Conservation (phyloP, 2,113 vertebrate species). For the Seriola quinqueradiata region DNA sequence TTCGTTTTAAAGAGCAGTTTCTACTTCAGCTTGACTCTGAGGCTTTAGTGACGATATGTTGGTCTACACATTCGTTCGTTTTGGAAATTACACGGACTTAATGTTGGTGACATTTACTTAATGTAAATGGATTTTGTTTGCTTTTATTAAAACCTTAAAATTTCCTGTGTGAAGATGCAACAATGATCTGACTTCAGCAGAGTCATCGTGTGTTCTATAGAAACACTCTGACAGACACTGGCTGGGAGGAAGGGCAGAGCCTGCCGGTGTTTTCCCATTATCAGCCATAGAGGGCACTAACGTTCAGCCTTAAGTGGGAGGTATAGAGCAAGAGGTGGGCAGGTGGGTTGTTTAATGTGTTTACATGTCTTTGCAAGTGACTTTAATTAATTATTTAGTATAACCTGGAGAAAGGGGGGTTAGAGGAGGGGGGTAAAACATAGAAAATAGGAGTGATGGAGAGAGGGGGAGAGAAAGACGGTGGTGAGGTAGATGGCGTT, state of each 20-base stretch:
- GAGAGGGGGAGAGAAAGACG: not conserved
- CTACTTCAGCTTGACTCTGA: not conserved
- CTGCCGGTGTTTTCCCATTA: not conserved
- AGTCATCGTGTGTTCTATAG: no score
- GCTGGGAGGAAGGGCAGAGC: not conserved
- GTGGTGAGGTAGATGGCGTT: not conserved
- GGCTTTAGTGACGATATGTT: not conserved
- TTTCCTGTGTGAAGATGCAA: not conserved
- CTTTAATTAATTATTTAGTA: not conserved
- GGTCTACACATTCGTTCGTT: not conserved
- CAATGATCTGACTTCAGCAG: not conserved
- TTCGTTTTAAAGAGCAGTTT: not conserved
- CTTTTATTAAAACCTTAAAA: not conserved
- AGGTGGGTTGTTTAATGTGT: not conserved
- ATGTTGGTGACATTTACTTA: not conserved
- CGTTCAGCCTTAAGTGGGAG: conserved; percentile 1
- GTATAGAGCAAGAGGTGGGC: not conserved
- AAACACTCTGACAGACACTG: no score
- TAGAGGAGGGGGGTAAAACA: not conserved
- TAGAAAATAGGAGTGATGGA: not conserved
- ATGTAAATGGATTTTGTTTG: not conserved
- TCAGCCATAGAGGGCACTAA: conserved; percentile 18
- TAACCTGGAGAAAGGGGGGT: not conserved
- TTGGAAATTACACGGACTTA: not conserved
- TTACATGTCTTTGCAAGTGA: not conserved